Base-by-base conservation (phyloP, 2,113 vertebrate species). In the Barnardius zonarius region DNA sequence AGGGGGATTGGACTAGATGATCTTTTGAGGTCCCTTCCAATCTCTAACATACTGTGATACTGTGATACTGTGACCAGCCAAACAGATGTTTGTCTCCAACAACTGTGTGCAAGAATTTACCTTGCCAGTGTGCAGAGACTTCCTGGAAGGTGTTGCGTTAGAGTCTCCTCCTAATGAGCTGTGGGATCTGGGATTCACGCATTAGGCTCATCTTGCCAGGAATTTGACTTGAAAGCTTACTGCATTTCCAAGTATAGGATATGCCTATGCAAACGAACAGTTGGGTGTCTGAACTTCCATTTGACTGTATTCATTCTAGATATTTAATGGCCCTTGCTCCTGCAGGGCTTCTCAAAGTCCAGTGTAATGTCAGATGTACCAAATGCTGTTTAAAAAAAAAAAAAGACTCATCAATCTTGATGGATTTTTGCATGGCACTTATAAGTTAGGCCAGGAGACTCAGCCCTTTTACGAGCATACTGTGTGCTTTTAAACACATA, bases 391-490 rank as follows among this genome's bases (percentile, higher is more conserved):
- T 83, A 73, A 92, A 95, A 85, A 95, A 55, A 85, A 55, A 55
- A 75, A 86, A 3, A 20, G 3, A 66, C 41, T 83, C 77, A 80
- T 96, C 89, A 83, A n/a, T 92, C 79, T 83, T 31, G 19, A 51
- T 64, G 49, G 78, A 95, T 93, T 95, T 92, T 96, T 93, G 43
- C 88, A 89, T 89, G 95, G 79, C 91, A 87, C 83, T 95, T 94
- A 70, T 3, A 88, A 74, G 74, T 91, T 81, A 80, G 78, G 49
- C 69, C 72, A 86, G 86, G 83, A 95, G 86, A 59, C 27, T 82
- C 37, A 68, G 57, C 75, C 51, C 57, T 94, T 95, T 97, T 93
- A 94, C 84, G 94, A 89, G 83, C 43, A 35, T 75, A 57, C 68
- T 70, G 66, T 77, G 59, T 49, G 48, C 80, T 88, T 93, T 96